Conservation (phyloP, 92 coral and sea anemone species). For the Parazoanthus darwini region DNA sequence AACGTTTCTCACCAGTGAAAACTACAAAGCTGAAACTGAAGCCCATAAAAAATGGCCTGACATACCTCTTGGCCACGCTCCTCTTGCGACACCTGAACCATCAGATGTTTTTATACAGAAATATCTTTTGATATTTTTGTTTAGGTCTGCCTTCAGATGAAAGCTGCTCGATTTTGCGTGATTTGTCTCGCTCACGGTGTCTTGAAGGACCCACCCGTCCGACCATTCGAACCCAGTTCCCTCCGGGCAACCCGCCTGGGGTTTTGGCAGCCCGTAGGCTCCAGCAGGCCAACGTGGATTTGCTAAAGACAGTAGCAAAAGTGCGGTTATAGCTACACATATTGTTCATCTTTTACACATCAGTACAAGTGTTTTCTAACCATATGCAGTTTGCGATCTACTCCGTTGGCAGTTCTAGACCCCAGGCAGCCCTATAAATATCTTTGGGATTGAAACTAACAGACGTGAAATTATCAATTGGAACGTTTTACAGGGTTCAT, state of each 20-base stretch:
- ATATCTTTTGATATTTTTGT: slow-evolving; percentile 53
- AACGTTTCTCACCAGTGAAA: no score
- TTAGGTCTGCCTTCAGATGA: slow-evolving; percentile 45
- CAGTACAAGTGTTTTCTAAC: no score
- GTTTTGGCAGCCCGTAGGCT: slow-evolving; percentile 70
- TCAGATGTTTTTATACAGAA: slow-evolving; percentile 66
- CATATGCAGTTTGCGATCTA: no score
- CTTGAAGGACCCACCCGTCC: slow-evolving; percentile 69
- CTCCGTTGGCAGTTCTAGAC: no score
- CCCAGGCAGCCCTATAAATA: no score
- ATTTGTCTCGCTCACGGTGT: slow-evolving; percentile 48
- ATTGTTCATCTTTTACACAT: no score
- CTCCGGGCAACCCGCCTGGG: slow-evolving; percentile 73
- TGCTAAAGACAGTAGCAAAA: slow-evolving; percentile 5
- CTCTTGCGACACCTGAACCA: neutral
- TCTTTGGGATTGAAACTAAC: no score
- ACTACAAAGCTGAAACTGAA: no score
- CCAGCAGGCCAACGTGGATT: slow-evolving; percentile 70
- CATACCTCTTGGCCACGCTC: slow-evolving; percentile 64
- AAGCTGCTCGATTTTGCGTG: slow-evolving; percentile 52
- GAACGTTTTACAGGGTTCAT: no score
- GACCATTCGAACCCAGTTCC: slow-evolving; percentile 58
- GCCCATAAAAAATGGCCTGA: neutral
- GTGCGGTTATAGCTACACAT: neutral
- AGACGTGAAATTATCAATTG: no score